Conservation (phyloP, 2,113 vertebrate species). For the Choloepus hoffmanni region DNA sequence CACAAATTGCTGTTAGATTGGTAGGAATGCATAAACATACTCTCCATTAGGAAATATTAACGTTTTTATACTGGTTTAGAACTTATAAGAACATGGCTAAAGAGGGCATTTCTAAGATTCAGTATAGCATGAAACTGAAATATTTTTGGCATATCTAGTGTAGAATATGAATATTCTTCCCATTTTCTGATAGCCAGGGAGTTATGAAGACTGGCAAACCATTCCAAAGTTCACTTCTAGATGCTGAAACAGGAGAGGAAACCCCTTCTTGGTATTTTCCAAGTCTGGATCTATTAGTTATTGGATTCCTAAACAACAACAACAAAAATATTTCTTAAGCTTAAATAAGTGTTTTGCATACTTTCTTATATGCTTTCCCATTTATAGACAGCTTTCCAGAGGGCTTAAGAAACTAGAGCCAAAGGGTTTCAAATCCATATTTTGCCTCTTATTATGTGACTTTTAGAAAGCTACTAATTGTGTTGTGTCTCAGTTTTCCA, state of each 20-base stretch:
- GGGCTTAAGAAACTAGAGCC: neutral
- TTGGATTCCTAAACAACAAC: neutral
- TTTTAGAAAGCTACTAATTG: neutral
- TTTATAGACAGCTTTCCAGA: neutral
- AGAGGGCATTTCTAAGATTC: conserved; percentile 80
- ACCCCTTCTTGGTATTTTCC: neutral
- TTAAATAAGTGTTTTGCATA: neutral
- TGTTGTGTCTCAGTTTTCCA: neutral
- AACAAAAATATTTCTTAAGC: neutral
- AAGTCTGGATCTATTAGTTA: neutral
- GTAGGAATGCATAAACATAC: conserved; percentile 83
- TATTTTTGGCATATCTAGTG: conserved; percentile 81
- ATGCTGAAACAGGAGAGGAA: neutral
- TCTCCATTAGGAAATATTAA: conserved; percentile 85
- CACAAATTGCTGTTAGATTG: conserved; percentile 82
- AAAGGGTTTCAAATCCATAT: neutral
- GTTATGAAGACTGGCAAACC: conserved; percentile 53
- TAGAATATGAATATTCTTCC: conserved; percentile 80
- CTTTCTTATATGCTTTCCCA: neutral
- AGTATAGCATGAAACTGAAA: conserved; percentile 85
- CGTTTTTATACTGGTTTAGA: conserved; percentile 83
- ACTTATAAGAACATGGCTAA: conserved; percentile 84
- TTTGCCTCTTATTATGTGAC: neutral
- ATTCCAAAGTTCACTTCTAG: neutral
- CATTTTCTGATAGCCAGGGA: conserved; percentile 67